Conservation (phyloP, 2,888 invertebrate genomes). For the Synanthedon tipuliformis region DNA sequence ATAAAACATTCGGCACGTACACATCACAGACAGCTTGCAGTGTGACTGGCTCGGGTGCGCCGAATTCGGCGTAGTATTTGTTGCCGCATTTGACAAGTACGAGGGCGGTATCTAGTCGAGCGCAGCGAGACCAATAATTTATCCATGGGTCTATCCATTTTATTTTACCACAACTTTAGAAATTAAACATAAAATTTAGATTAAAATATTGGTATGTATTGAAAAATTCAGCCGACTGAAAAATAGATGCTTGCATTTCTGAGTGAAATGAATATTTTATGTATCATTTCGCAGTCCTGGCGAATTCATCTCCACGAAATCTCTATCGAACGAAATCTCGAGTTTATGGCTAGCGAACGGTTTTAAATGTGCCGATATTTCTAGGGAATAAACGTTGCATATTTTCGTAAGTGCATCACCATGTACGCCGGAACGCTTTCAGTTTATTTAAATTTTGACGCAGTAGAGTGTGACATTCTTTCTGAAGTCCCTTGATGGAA, state of each 20-base stretch:
- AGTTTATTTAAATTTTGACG: not conserved
- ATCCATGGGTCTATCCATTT: too few relatives aligned
- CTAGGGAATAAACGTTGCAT: conserved; percentile 4
- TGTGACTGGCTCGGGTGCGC: too few relatives aligned
- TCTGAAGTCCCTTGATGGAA: too few relatives aligned
- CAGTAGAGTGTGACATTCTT: too few relatives aligned
- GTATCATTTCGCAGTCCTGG: conserved; percentile 57
- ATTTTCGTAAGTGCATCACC: conserved; percentile 7
- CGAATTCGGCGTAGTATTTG: too few relatives aligned
- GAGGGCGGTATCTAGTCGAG: too few relatives aligned
- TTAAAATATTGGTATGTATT: conserved; percentile 18
- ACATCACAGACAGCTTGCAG: too few relatives aligned
- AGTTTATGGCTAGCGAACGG: conserved; percentile 39
- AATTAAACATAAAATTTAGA: conserved; percentile 2
- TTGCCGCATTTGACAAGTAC: too few relatives aligned
- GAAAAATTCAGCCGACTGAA: conserved; percentile 31
- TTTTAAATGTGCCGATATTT: conserved; percentile 31
- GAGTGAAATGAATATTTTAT: conserved; percentile 59
- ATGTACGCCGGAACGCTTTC: not conserved
- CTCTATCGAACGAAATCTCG: conserved; percentile 56
- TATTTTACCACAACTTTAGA: too few relatives aligned
- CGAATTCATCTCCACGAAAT: conserved; percentile 60
- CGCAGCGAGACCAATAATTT: too few relatives aligned
- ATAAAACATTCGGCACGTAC: too few relatives aligned
- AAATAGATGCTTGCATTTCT: conserved; percentile 58